Base-by-base conservation (phyloP, 2,113 vertebrate species). In the Taurulus bubalis region DNA sequence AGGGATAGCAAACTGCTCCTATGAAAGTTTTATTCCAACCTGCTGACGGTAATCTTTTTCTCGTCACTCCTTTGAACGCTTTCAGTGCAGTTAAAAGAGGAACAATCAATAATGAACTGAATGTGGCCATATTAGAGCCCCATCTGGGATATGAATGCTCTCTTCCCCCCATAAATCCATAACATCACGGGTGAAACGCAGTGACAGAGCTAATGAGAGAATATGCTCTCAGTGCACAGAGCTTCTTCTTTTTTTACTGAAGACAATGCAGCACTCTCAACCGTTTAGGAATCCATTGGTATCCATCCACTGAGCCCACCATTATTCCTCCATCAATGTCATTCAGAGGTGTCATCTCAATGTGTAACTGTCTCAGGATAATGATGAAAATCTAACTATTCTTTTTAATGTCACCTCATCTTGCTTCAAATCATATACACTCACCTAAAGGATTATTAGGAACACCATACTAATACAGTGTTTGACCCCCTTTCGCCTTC, bases 61-160 rank as follows among this genome's bases (percentile, higher is more conserved):
- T 90, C 85, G 84, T 87, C 66, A 30, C 83, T 85, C 59, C 88
- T 83, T 88, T 89, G 83, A 92, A 89, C 40, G 53, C 84, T 79
- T 82, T 89, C 7, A 51, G 84, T 85, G 77, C 77, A 86, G 84
- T 90, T 89, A 89, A 92, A 93, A 94, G 87, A 86, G 69, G 87
- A 91, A 86, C 89, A 89, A 94, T 94, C 92, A 74, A 93, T 94
- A 91, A 81, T 90, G 85, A 91, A 89, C 89, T 90, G 89, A 90
- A 92, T 93, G 85, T 82, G 77, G 84, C 78, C 85, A 89, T 78
- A 90, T 92, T 92, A 88, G 79, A 89, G 75, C 85, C 85, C 88
- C 89, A 59, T 90, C 88, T 90, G 87, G 88, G 88, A 89, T 80
- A 87, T 77, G 79, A 90, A 87, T 83, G 72, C 56, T 84, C 85